phyloP scores from a whole-genome alignment of 2,888 invertebrate species.

The Osedax frankpressi region DNA sequence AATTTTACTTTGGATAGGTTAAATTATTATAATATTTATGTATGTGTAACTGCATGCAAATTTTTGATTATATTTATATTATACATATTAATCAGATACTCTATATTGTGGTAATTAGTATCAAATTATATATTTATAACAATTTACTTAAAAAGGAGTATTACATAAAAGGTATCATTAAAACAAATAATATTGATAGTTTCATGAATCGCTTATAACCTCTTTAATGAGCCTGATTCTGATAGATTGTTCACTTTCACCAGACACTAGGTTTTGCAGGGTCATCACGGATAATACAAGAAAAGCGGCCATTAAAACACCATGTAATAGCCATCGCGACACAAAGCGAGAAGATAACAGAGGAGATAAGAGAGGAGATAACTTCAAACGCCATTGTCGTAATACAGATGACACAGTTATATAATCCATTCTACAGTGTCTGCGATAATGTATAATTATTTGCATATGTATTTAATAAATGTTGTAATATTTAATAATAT shows the following conservation, averaged over 20 bases:
- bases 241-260: not conserved
- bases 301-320: not conserved
- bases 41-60: no score
- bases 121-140: not conserved
- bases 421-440: no score
- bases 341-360: not conserved
- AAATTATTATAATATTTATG: not conserved
- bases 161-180: no score
- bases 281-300: not conserved
- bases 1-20: not conserved
- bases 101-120: not conserved
- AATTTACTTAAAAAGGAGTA: not conserved
- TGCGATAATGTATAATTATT: no score
- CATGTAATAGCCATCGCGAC: not conserved
- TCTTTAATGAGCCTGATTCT: not conserved
- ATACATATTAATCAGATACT: no score
- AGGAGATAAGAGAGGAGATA: not conserved
- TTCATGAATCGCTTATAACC: not conserved
- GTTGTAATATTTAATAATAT: no score
- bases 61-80: no score
- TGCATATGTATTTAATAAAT: no score
- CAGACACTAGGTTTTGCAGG: not conserved
- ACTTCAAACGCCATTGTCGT: not conserved
- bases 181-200: no score
- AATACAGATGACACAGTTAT: not conserved